phyloP scores from a whole-genome alignment of 1,140 invertebrate species.

The Drosophila neocordata region DNA sequence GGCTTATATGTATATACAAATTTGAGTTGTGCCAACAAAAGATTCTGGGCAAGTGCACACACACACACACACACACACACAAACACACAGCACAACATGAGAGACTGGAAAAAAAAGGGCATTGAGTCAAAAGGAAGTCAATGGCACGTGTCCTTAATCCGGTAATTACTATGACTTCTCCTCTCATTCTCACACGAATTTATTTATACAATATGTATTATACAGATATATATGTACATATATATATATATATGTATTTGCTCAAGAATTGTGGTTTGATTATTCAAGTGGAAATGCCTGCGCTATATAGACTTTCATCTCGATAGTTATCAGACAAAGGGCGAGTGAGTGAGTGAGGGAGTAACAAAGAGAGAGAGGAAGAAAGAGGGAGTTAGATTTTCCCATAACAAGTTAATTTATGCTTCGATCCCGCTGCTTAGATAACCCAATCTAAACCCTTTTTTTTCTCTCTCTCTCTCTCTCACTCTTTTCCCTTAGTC shows the following conservation, averaged over 20 bases:
- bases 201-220: background rate
- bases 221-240: background rate
- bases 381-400: constrained; percentile 27
- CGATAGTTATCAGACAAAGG: constrained; percentile 32
- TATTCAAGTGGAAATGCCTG: constrained; percentile 25
- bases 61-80: background rate
- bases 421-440: constrained; percentile 39
- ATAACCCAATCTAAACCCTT: constrained; percentile 57
- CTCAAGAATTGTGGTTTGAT: constrained; percentile 53
- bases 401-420: constrained; percentile 81
- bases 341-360: too few species aligned
- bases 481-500: constrained; percentile 12
- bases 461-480: constrained; percentile 41
- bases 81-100: too few species aligned
- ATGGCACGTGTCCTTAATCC: constrained; percentile 78
- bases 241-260: background rate
- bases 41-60: constrained; percentile 58
- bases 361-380: background rate
- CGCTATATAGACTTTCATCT: constrained; percentile 12
- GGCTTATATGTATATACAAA: constrained; percentile 40
- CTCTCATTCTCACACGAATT: constrained; percentile 15
- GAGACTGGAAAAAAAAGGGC: constrained; percentile 25
- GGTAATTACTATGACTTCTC: constrained; percentile 64
- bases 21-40: constrained; percentile 47
- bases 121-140: constrained; percentile 73